Conservation (phyloP, 2,113 vertebrate species). For the Falcunculus frontatus region DNA sequence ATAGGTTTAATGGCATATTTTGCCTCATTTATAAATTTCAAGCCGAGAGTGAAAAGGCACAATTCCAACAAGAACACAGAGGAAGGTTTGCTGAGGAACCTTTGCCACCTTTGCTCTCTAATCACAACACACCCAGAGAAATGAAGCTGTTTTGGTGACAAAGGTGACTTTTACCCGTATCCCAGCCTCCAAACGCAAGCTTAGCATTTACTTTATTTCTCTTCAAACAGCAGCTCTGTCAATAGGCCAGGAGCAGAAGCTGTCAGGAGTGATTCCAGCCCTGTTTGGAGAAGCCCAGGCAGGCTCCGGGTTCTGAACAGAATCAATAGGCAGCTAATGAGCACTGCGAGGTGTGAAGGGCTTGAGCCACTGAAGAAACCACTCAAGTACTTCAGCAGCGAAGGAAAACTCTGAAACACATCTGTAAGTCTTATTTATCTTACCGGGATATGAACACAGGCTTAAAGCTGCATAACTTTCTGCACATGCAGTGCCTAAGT, state of each 20-base stretch:
- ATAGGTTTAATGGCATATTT: background rate
- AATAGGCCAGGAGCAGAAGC: background rate
- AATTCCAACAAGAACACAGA: background rate
- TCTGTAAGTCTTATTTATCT: background rate
- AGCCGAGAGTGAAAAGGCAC: background rate
- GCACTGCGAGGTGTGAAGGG: background rate
- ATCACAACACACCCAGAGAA: background rate
- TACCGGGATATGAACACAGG: accelerated
- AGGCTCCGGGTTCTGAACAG: background rate
- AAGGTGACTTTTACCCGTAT: background rate
- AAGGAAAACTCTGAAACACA: background rate
- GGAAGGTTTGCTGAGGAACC: background rate
- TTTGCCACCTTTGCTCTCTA: background rate
- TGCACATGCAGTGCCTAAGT: background rate
- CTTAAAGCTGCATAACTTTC: background rate
- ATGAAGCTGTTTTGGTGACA: background rate
- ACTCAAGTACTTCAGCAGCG: background rate
- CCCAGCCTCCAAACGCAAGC: background rate
- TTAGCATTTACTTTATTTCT: background rate
- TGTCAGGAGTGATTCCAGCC: background rate
- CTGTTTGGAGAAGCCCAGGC: background rate
- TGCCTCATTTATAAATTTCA: background rate
- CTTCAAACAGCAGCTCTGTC: background rate
- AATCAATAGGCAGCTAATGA: background rate
- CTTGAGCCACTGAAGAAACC: background rate